Conservation (phyloP, 1,140 invertebrate species). For the Drosophila kanapiae region DNA sequence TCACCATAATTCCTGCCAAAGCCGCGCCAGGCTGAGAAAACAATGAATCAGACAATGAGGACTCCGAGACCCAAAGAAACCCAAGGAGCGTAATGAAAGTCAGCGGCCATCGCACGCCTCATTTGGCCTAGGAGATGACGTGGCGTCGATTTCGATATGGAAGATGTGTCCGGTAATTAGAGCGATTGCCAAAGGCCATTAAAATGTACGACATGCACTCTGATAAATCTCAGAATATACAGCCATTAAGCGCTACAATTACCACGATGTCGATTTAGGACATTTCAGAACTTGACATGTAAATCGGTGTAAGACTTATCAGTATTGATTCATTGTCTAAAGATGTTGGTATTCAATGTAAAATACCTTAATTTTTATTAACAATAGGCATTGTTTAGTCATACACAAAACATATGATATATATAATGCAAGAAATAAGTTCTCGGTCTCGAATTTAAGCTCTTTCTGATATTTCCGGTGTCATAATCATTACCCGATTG, state of each 20-base stretch:
- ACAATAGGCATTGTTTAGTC: neutral
- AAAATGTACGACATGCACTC: conserved; percentile 19
- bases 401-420: no score
- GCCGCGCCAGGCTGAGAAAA: conserved; percentile 28
- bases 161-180: conserved; percentile 33
- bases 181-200: conserved; percentile 20
- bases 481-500: no score
- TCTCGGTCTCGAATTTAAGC: no score
- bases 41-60: conserved; percentile 42
- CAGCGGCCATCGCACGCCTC: conserved; percentile 41
- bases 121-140: conserved; percentile 50
- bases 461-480: no score
- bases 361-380: neutral
- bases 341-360: neutral
- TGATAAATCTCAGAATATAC: neutral
- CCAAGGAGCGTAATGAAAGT: conserved; percentile 32
- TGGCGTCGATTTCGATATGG: conserved; percentile 35
- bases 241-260: neutral
- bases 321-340: neutral
- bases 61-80: neutral
- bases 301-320: neutral
- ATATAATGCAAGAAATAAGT: no score
- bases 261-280: neutral
- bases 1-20: conserved; percentile 64
- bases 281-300: neutral